A percentile compares a stretch with the other conserved stretches of the same genome.
phyloP scores from a whole-genome alignment of 2,797 vertebrate genomes.

The Parauchenoglanis punctatus region DNA sequence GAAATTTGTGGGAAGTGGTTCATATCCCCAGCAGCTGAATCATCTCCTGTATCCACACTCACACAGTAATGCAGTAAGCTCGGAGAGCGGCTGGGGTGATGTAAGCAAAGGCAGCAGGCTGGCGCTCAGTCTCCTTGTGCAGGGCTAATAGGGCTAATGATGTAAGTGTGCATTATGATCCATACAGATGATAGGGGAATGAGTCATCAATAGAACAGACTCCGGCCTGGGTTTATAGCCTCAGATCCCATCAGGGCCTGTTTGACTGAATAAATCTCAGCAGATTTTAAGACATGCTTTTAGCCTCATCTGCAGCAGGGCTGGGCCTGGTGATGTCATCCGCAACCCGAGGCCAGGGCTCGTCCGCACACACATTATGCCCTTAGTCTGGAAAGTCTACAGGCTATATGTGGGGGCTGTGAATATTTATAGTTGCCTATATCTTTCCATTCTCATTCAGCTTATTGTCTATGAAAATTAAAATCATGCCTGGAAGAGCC shows the following conservation, averaged over 20 bases:
- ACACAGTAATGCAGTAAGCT: constrained; percentile 36
- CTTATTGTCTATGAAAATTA: constrained; percentile 52
- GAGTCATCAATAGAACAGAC: constrained; percentile 56
- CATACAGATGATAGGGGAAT: constrained; percentile 56
- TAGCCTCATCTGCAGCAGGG: constrained; percentile 48
- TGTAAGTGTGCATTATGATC: constrained; percentile 58
- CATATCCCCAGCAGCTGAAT: constrained; percentile 25
- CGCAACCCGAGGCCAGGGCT: constrained; percentile 33
- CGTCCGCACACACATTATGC: constrained; percentile 7
- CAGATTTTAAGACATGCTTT: constrained; percentile 52
- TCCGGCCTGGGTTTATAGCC: constrained; percentile 49
- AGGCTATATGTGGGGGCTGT: constrained; percentile 33
- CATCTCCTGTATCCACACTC: constrained; percentile 34
- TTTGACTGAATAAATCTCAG: constrained; percentile 57
- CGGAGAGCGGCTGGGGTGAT: constrained; percentile 36
- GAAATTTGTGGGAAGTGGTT: constrained; percentile 33
- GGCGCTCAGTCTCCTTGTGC: constrained; percentile 41
- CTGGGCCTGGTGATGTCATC: constrained; percentile 48
- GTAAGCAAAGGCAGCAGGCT: constrained; percentile 43
- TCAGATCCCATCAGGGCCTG: constrained; percentile 55
- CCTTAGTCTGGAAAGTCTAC: constrained; percentile 29
- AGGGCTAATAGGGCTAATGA: constrained; percentile 55
- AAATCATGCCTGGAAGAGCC: constrained; percentile 49
- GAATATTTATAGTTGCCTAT: constrained; percentile 42
- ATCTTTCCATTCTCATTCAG: constrained; percentile 47